Percentiles rank a stretch among this genome's conserved stretches.
Evolutionary conservation across 2,888 invertebrate species (phyloP).

Genomic region (Drosophila mimetica): DNA sequence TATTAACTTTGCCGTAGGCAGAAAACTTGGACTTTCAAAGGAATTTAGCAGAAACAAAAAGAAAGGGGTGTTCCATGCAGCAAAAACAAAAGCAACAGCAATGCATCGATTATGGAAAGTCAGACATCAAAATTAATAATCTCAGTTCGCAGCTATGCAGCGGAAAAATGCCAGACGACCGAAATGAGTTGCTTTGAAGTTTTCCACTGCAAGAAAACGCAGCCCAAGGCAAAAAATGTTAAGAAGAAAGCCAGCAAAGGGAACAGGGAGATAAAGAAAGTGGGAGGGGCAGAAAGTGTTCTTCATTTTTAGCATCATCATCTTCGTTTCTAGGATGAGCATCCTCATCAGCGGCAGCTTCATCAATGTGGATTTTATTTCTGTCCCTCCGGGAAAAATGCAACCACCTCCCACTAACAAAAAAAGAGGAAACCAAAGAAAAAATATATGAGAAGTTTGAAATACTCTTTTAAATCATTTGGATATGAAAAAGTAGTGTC

Average conservation of each 20-base stretch:
- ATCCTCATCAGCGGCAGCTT: conserved; percentile 52
- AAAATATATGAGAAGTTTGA: neutral
- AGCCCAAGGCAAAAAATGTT: conserved; percentile 13
- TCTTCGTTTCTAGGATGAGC: conserved; percentile 13
- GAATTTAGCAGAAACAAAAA: conserved; percentile 34
- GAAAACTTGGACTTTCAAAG: conserved; percentile 52
- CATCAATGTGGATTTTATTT: conserved; percentile 53
- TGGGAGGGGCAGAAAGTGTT: conserved; percentile 1
- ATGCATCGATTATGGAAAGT: conserved; percentile 72
- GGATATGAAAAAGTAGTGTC: neutral
- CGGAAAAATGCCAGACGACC: conserved; percentile 45
- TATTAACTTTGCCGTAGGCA: conserved; percentile 60
- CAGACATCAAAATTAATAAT: conserved; percentile 70
- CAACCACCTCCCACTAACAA: conserved; percentile 2
- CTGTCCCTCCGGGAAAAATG: conserved; percentile 20
- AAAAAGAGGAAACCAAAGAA: neutral
- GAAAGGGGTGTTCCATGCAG: conserved; percentile 1
- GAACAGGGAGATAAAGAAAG: conserved; percentile 5
- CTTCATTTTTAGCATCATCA: conserved; percentile 18
- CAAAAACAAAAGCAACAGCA: conserved; percentile 36
- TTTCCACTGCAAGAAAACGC: conserved; percentile 35
- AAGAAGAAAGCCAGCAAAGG: conserved; percentile 10
- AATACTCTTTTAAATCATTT: neutral
- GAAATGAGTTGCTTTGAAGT: conserved; percentile 58
- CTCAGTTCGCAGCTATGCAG: conserved; percentile 59